Base-by-base conservation (phyloP, 2,797 vertebrate genomes). In the Sparidentex hasta region DNA sequence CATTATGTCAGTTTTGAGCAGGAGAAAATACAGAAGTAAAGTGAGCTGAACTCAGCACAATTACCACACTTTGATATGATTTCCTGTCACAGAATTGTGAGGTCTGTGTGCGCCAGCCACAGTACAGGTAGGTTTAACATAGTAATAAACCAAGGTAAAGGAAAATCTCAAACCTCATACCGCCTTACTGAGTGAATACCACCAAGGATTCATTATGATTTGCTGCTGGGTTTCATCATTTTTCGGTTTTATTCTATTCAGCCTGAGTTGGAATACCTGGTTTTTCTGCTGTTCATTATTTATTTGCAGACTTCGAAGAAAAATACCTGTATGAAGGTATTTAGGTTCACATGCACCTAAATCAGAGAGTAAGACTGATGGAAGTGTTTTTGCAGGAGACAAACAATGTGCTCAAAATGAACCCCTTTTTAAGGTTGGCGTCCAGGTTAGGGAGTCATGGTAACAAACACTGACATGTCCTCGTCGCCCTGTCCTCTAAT, bases 181-280 rank as follows among this genome's bases (percentile, higher is more conserved):
- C 27, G 57, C 25, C 29, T 71, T 71, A 67, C n/a, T 54, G 12
- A 52, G 7, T 38, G 21, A 71, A 71, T 38, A 21, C 25, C 7
- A 47, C 67, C 20, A 54, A 69, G 16, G 46, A 25, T 63, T 38
- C 25, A 25, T 11, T 4, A 3, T 27, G 21, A 68, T 55, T 64
- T 23, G n/a, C 5, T 2, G 16, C 43, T 14, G 27, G 18, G 14
- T 51, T 65, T 12, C 20, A n/a, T 14, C 51, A 23, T 44, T 64
- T 33, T 48, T 5, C 7, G 7, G 33, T 38, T 38, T 38, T 38
- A 38, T 8, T 38, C 50, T 54, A 61, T 23, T 59, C 33, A 11
- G 47, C 21, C 7, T 56, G 64, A 38, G 21, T 13, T 48, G 16
- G 67, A 57, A 76, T 23, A 41, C 20, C 43, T 46, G 14, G n/a